A percentile compares a stretch with the other conserved stretches of the same genome.
Conservation (phyloP, 2,888 invertebrate genomes). For the Morpho deidamia region DNA sequence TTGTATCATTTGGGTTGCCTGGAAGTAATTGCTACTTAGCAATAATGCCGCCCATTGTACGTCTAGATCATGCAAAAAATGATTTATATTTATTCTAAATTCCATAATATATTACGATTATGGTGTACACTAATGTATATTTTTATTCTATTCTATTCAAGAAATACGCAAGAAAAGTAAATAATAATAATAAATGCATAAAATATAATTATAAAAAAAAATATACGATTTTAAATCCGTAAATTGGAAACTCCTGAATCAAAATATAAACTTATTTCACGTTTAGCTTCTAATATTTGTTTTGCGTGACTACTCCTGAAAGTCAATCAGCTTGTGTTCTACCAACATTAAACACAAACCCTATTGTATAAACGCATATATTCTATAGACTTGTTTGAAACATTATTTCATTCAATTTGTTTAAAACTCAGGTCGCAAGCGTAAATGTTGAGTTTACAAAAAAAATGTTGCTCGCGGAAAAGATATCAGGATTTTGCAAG, state of each 20-base stretch:
- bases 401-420: slow-evolving; percentile 5
- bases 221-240: neutral
- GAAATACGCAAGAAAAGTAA: too few species aligned
- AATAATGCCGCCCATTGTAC: too few species aligned
- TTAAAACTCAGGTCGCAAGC: slow-evolving; percentile 7
- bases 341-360: slow-evolving; percentile 26
- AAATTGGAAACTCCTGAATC: neutral
- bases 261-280: neutral
- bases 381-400: slow-evolving; percentile 2
- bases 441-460: neutral
- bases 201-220: too few species aligned
- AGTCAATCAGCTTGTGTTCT: slow-evolving; percentile 33
- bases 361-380: slow-evolving; percentile 17
- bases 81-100: too few species aligned
- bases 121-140: too few species aligned
- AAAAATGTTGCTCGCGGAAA: neutral
- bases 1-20: too few species aligned
- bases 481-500: too few species aligned
- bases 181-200: too few species aligned
- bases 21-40: too few species aligned
- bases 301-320: slow-evolving; percentile 39
- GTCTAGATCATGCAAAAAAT: too few species aligned
- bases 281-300: slow-evolving; percentile 35
- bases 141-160: too few species aligned
- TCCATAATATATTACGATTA: too few species aligned